These are phyloP conservation scores for Bombus confusus DNA, from an alignment of 1,140 invertebrate species.

Conservation along the genomic window DNA sequence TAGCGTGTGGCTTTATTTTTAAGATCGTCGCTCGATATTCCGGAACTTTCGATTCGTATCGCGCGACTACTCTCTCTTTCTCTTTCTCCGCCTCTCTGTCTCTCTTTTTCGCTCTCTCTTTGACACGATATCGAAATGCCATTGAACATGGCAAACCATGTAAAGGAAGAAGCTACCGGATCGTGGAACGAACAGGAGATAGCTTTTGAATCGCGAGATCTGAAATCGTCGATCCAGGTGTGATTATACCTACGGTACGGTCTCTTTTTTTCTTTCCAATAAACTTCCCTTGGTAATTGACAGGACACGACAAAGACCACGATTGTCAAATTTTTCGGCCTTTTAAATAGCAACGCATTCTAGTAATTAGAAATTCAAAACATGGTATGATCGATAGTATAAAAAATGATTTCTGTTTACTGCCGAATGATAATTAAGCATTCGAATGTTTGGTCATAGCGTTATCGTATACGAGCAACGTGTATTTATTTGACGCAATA, in stretches of 20 bases:
- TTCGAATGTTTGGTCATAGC: rapidly evolving
- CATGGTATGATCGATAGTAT: too few species aligned
- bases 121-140: constrained; percentile 6
- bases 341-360: too few species aligned
- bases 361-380: too few species aligned
- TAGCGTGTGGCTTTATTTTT: constrained; percentile 48
- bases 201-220: background rate
- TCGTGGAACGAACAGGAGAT: background rate
- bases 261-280: background rate
- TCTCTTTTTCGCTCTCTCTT: background rate
- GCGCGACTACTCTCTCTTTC: background rate
- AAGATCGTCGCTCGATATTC: constrained; percentile 42
- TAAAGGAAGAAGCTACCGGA: background rate
- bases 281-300: background rate
- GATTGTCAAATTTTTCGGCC: rapidly evolving
- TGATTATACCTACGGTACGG: background rate
- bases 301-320: too few species aligned
- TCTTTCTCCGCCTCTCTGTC: background rate
- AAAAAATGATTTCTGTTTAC: too few species aligned
- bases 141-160: background rate
- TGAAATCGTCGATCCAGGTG: background rate
- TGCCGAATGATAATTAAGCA: too few species aligned
- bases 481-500: too few species aligned
- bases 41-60: constrained; percentile 31
- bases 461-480: too few species aligned